Percentiles rank a stretch among this genome's conserved stretches.
phyloP scores from a whole-genome alignment of 2,797 vertebrate genomes.

The Gymnopithys bicolor region DNA sequence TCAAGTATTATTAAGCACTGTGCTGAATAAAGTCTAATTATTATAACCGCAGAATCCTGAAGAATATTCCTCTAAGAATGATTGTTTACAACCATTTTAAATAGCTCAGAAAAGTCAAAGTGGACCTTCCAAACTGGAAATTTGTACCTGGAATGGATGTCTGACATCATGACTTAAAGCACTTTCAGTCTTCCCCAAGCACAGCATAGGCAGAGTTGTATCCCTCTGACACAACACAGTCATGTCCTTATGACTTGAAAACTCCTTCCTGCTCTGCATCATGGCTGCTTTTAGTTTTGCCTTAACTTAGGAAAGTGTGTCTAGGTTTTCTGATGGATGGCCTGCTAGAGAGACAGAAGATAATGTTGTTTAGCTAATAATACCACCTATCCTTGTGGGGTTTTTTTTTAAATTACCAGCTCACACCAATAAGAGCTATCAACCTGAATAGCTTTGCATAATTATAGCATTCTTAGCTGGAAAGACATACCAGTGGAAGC shows the following conservation, averaged over 20 bases:
- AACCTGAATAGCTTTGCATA: neutral
- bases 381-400: accelerated
- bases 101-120: neutral
- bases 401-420: neutral
- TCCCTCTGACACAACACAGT: neutral
- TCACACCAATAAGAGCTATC: neutral
- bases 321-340: neutral
- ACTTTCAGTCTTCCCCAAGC: neutral
- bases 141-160: neutral
- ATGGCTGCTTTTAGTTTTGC: neutral
- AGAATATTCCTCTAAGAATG: neutral
- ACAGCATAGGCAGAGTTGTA: neutral
- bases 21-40: neutral
- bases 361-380: neutral
- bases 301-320: neutral
- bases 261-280: neutral
- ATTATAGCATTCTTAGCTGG: neutral
- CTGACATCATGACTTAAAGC: neutral
- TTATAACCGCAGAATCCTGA: neutral
- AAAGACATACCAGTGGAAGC: neutral
- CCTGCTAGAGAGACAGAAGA: neutral
- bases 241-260: neutral
- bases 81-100: neutral
- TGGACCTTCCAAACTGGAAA: neutral
- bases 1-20: neutral